Conservation (phyloP, 1,140 invertebrate genomes). For the Vollenhovia emeryi region DNA sequence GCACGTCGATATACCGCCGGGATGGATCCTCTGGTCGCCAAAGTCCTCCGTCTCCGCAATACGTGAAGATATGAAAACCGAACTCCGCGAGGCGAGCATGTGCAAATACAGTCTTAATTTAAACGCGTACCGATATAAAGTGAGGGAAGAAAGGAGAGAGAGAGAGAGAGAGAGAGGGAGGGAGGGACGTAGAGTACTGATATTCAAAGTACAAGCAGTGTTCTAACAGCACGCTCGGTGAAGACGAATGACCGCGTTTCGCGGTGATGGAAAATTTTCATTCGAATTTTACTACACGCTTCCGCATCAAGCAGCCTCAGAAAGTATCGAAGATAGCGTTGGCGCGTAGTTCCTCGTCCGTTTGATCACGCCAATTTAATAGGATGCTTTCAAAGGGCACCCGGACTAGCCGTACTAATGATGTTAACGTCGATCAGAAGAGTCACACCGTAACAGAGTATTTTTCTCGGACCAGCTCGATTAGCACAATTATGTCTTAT, state of each 20-base stretch:
- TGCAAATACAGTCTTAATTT: background rate
- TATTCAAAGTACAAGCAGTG: constrained; percentile 75
- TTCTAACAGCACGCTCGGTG: constrained; percentile 52
- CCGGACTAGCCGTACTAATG: background rate
- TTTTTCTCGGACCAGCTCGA: constrained; percentile 51
- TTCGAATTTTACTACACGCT: constrained; percentile 58
- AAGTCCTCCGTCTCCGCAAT: background rate
- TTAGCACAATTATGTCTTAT: background rate
- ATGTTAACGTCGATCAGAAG: background rate
- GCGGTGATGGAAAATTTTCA: constrained; percentile 61
- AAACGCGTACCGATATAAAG: constrained; percentile 19
- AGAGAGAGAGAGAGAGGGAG: constrained; percentile 29
- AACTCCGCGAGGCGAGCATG: background rate
- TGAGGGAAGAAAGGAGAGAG: background rate
- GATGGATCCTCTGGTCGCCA: background rate
- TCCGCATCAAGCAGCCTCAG: background rate
- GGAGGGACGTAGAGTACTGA: constrained; percentile 76
- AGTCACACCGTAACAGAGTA: constrained; percentile 66
- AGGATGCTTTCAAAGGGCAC: constrained; percentile 2
- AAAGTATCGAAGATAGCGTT: background rate
- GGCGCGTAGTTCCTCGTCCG: background rate
- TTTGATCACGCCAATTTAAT: background rate
- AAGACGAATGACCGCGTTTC: constrained; percentile 37
- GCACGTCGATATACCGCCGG: too few species aligned
- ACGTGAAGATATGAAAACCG: background rate